phyloP scores from a whole-genome alignment of 2,888 invertebrate genomes.

The Agonopterix heracliana region DNA sequence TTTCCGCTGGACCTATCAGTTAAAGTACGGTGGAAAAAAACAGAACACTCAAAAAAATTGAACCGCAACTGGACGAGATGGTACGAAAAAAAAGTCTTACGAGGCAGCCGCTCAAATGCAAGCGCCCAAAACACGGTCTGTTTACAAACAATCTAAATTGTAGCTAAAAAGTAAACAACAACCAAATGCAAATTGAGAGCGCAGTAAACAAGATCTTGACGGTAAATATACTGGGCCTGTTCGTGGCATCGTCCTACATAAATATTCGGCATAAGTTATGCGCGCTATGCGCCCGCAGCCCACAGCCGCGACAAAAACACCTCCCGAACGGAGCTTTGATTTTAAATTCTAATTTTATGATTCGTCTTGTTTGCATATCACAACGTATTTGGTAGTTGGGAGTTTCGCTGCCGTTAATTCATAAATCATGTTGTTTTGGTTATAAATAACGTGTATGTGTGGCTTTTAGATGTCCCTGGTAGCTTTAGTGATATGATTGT shows the following conservation, averaged over 20 bases:
- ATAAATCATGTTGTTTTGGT: conserved; percentile 8
- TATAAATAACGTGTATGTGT: conserved; percentile 1
- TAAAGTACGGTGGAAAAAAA: no score
- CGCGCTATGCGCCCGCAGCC: conserved; percentile 40
- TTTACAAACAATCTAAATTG: not conserved
- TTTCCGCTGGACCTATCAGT: no score
- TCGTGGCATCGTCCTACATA: conserved; percentile 55
- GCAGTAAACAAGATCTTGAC: conserved; percentile 39
- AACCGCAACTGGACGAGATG: no score
- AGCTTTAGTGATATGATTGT: no score
- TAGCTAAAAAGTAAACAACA: conserved; percentile 5
- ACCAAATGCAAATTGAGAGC: conserved; percentile 24
- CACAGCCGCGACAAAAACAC: conserved; percentile 52
- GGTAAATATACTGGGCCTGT: conserved; percentile 54
- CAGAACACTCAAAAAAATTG: no score
- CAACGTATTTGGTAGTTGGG: conserved; percentile 34
- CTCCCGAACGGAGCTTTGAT: conserved; percentile 61
- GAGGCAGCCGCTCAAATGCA: no score
- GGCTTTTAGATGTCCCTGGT: no score
- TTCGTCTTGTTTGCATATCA: conserved; percentile 62
- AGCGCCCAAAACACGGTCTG: no score
- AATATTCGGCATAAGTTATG: conserved; percentile 62
- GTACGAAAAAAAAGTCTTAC: no score
- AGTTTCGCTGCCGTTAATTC: conserved; percentile 4
- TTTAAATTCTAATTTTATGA: conserved; percentile 73